phyloP scores from a whole-genome alignment of 2,113 vertebrate species.

The Leptobrachium leishanense region DNA sequence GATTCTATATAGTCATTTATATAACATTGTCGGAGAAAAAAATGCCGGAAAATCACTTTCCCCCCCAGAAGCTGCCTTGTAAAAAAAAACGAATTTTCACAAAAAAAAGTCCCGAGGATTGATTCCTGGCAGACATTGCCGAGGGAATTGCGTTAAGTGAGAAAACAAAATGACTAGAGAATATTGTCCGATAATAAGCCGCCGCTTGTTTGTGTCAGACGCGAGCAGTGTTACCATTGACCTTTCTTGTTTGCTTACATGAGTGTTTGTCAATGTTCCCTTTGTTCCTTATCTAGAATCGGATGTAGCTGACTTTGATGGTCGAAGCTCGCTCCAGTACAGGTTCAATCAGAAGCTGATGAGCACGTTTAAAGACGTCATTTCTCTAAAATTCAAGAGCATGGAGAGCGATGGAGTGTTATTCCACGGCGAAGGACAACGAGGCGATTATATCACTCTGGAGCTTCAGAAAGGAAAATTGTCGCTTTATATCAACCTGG shows the following conservation, averaged over 20 bases:
- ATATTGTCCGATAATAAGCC: slow-evolving; percentile 3
- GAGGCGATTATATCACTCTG: slow-evolving; percentile 90
- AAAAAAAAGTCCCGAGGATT: background rate
- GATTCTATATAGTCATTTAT: background rate
- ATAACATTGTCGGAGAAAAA: background rate
- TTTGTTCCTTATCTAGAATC: slow-evolving; percentile 73
- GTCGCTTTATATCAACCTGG: slow-evolving; percentile 85
- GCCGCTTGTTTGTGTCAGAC: background rate
- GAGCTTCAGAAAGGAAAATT: slow-evolving; percentile 89
- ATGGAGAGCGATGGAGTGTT: slow-evolving; percentile 89
- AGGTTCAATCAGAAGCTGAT: slow-evolving; percentile 97
- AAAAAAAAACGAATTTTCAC: background rate
- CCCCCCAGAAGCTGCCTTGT: background rate
- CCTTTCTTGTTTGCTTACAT: slow-evolving; percentile 31
- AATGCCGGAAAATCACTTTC: background rate
- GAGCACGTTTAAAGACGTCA: slow-evolving; percentile 95
- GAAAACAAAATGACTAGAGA: background rate
- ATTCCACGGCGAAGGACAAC: slow-evolving; percentile 92
- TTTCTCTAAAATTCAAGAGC: slow-evolving; percentile 95
- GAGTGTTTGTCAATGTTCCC: slow-evolving; percentile 28
- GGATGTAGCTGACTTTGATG: slow-evolving; percentile 89
- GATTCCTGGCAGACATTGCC: background rate
- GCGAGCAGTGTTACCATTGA: slow-evolving; percentile 11
- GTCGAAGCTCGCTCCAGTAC: slow-evolving; percentile 93
- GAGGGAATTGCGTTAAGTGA: slow-evolving; percentile 7